phyloP scores from a whole-genome alignment of 2,888 invertebrate species.

The Spisula subtruncata region DNA sequence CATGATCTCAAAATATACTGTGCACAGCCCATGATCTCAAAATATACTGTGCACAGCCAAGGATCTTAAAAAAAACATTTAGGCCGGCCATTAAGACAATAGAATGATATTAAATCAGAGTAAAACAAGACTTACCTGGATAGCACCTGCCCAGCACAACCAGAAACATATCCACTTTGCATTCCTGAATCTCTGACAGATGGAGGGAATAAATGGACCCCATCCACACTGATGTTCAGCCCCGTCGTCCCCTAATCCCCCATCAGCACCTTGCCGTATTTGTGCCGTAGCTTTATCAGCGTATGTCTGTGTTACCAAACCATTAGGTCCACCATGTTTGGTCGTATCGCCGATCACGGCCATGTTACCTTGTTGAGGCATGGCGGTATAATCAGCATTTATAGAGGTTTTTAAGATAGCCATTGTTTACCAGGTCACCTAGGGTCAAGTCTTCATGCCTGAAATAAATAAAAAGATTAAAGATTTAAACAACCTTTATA shows the following conservation, averaged over 20 bases:
- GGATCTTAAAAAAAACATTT: too few relatives aligned
- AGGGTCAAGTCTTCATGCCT: conserved; percentile 38
- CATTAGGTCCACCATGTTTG: conserved; percentile 35
- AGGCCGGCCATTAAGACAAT: too few relatives aligned
- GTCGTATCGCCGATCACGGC: conserved; percentile 14
- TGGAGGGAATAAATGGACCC: conserved; percentile 90
- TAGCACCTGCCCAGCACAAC: conserved; percentile 93
- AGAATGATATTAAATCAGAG: too few relatives aligned
- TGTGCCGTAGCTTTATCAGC: conserved; percentile 55
- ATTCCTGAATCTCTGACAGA: conserved; percentile 92
- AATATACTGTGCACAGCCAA: too few relatives aligned
- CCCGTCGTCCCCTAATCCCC: conserved; percentile 47
- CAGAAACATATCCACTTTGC: conserved; percentile 94
- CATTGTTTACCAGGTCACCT: conserved; percentile 52
- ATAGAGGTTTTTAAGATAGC: conserved; percentile 60
- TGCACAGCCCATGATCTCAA: too few relatives aligned
- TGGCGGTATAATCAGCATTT: conserved; percentile 65
- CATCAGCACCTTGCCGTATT: conserved; percentile 2
- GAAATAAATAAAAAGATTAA: background rate
- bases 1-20: too few relatives aligned
- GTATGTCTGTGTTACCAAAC: conserved; percentile 51
- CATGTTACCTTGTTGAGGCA: conserved; percentile 58
- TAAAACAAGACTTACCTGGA: conserved; percentile 89
- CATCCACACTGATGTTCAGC: conserved; percentile 90
- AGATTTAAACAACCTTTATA: background rate